phyloP scores from a whole-genome alignment of 2,797 vertebrate species.

The Syncerus caffer region DNA sequence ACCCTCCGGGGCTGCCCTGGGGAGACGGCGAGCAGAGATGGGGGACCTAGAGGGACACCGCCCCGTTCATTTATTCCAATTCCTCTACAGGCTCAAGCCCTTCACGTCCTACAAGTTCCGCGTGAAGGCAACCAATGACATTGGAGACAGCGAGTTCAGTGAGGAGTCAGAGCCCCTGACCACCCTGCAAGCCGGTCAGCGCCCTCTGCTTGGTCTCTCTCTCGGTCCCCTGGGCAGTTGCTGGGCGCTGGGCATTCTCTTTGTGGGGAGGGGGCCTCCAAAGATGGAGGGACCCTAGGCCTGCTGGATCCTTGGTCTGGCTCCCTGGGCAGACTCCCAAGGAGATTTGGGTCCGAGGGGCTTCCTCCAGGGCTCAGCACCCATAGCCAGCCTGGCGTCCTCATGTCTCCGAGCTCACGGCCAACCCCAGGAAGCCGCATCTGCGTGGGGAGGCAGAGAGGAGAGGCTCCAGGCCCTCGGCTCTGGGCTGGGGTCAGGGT shows the following conservation, averaged over 20 bases:
- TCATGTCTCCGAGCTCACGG: too few relatives aligned
- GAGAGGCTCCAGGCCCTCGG: neutral
- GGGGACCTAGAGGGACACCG: neutral
- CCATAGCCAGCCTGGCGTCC: neutral
- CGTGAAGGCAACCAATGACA: slow-evolving; percentile 97
- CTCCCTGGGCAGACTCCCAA: neutral
- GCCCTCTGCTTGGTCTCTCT: neutral
- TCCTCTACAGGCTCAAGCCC: slow-evolving; percentile 90
- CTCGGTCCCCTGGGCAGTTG: neutral
- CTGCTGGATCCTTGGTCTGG: neutral
- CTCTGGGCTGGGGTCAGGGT: neutral
- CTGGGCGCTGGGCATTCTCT: neutral
- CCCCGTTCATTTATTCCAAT: accelerated
- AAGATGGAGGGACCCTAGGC: accelerated
- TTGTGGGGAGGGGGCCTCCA: neutral
- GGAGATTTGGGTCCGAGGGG: neutral
- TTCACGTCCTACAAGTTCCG: slow-evolving; percentile 99
- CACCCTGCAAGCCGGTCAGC: slow-evolving; percentile 95
- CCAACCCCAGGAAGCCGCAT: neutral
- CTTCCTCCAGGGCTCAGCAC: neutral
- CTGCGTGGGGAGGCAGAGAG: neutral
- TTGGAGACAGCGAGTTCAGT: slow-evolving; percentile 98
- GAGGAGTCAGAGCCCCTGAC: slow-evolving; percentile 96
- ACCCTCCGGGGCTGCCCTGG: neutral
- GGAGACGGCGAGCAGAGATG: accelerated